Conservation (phyloP, 2,888 invertebrate genomes). For the Lasioglossum leucozonium region DNA sequence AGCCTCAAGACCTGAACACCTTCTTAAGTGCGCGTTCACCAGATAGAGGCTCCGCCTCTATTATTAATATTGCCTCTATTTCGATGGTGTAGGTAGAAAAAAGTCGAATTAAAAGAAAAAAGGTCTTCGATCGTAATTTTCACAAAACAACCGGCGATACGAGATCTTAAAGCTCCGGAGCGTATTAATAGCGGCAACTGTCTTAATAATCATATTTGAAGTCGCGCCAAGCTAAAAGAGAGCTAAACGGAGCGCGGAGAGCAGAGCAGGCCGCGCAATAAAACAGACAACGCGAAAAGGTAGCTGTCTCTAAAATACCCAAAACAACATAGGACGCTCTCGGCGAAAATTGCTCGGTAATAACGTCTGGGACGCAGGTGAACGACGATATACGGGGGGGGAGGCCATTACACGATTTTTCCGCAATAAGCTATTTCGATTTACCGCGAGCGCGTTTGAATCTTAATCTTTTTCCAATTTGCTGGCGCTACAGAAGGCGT, state of each 20-base stretch:
- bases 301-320: conserved; percentile 2
- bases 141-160: neutral
- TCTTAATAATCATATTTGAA: conserved; percentile 6
- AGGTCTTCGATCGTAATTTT: neutral
- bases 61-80: too few species aligned
- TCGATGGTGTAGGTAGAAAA: neutral
- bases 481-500: conserved; percentile 19
- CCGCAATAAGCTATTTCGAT: conserved; percentile 29
- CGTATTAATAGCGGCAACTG: neutral
- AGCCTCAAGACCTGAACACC: neutral
- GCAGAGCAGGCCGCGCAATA: neutral
- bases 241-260: neutral
- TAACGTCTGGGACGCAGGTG: neutral
- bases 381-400: conserved; percentile 8
- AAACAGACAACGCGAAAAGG: neutral
- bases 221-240: neutral
- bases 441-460: conserved; percentile 35
- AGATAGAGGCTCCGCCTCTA: neutral
- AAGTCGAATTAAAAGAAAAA: neutral
- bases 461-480: conserved; percentile 48
- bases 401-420: conserved; percentile 31
- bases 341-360: conserved; percentile 17
- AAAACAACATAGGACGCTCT: conserved; percentile 13
- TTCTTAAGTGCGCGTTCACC: neutral
- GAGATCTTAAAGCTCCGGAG: neutral